Evolutionary conservation across 1,140 invertebrate genomes (phyloP), one percentile per base, ranked within the genome.

Genomic region (Papilio dardanus): DNA sequence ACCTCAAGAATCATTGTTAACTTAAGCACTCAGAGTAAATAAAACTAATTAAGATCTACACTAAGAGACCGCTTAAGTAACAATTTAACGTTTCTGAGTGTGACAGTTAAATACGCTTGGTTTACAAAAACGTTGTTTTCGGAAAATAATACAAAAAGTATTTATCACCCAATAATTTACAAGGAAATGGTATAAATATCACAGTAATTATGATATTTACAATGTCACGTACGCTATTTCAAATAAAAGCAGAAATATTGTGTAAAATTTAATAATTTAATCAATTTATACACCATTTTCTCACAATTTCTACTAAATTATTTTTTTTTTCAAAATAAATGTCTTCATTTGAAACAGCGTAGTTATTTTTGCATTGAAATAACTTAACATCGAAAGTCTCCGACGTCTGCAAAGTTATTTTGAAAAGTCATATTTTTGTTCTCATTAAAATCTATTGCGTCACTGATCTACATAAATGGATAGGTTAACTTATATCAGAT

Each of bases 151-250:
- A n/a, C n/a, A n/a, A n/a, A n/a, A n/a, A n/a, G n/a, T n/a, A n/a
- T n/a, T n/a, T n/a, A 67, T 69, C 35, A 67, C 37, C 46, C 10
- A 69, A 76, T 50, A 65, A 21, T 14, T 33, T 62, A 33, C 33
- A 37, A 19, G 42, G 16, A 76, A 82, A 82, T 79, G 81, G 71
- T 81, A 83, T 79, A 83, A 83, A 86, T 86, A 84, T 86, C 84
- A 86, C 84, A 86, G 84, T 77, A 76, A 74, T 3, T 68, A 81
- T 83, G 83, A 86, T 84, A 86, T 86, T 80, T 86, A 83, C 78
- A 83, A 82, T 79, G 78, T 75, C 42, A 66, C n/a, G n/a, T 16
- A 37, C 14, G 42, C 2, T 69, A 62, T 62, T 62, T 16, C 12
- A 28, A 14, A 14, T 62, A 4, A 46, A 46, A 6, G 30, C 12